Conservation (phyloP, 2,797 vertebrate species). For the Labeo calbasu region DNA sequence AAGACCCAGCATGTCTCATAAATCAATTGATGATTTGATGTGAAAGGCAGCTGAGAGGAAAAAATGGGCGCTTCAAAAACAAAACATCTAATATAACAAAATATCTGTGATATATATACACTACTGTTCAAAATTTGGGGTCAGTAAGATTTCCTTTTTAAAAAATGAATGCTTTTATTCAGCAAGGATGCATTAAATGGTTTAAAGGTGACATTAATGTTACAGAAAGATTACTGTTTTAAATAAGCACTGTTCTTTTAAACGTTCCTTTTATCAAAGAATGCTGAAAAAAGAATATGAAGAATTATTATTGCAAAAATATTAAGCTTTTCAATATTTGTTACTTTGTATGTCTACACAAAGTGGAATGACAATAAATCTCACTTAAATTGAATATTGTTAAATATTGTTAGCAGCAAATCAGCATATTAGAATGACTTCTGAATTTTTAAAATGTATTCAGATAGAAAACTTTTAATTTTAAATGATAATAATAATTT, state of each 20-base stretch:
- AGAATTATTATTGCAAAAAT: background rate
- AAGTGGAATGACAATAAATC: background rate
- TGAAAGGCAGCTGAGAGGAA: constrained; percentile 1
- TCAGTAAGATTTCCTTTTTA: background rate
- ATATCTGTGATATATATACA: no score
- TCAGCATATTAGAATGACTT: background rate
- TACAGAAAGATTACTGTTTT: background rate
- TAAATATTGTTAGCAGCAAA: background rate
- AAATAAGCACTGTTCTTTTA: background rate
- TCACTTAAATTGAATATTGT: background rate
- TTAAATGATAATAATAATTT: no score
- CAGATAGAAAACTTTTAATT: no score
- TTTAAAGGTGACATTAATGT: background rate
- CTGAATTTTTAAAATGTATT: background rate
- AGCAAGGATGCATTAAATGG: background rate
- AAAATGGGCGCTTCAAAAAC: background rate
- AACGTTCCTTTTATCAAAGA: background rate
- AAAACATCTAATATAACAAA: background rate
- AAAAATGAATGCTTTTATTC: background rate
- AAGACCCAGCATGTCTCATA: constrained; percentile 32
- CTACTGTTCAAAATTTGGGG: background rate
- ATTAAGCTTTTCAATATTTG: background rate
- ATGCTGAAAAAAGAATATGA: background rate
- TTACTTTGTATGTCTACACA: background rate
- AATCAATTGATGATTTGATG: constrained; percentile 33